Conservation (phyloP, 92 coral and sea anemone genomes). For the Scolanthus callimorphus region DNA sequence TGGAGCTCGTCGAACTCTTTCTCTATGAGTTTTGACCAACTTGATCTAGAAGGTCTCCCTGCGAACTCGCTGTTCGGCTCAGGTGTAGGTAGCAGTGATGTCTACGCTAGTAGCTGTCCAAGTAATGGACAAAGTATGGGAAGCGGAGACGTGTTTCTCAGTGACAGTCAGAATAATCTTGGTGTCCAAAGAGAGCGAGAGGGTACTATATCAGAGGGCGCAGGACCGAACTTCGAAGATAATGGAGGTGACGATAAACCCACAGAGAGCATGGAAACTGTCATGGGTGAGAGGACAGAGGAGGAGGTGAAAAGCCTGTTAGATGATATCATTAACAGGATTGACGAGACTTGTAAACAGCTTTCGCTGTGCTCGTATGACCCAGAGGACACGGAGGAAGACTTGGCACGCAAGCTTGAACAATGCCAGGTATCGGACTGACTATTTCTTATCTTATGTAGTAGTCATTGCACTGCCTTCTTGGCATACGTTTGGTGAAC, state of each 20-base stretch:
- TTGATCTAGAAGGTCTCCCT: constrained; percentile 42
- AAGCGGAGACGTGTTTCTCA: constrained; percentile 21
- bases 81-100: constrained; percentile 27
- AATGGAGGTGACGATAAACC: constrained; percentile 11
- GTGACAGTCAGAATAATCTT: constrained; percentile 36
- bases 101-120: background rate
- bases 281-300: constrained; percentile 54
- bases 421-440: constrained; percentile 63
- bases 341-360: constrained; percentile 61
- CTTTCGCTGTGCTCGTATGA: constrained; percentile 71
- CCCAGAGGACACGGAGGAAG: constrained; percentile 81
- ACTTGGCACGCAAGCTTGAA: constrained; percentile 71
- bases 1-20: constrained; percentile 85
- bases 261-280: constrained; percentile 81
- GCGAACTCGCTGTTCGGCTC: constrained; percentile 23
- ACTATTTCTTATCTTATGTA: background rate
- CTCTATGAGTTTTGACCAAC: constrained; percentile 58
- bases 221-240: background rate
- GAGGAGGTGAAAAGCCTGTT: constrained; percentile 71
- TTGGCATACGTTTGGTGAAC: background rate
- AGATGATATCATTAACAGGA: constrained; percentile 73
- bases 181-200: constrained; percentile 36
- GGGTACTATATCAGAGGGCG: constrained; percentile 44
- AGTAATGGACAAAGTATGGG: background rate
- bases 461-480: no score